Conservation (phyloP, 2,797 vertebrate genomes). For the Pseudomugil tenellus region DNA sequence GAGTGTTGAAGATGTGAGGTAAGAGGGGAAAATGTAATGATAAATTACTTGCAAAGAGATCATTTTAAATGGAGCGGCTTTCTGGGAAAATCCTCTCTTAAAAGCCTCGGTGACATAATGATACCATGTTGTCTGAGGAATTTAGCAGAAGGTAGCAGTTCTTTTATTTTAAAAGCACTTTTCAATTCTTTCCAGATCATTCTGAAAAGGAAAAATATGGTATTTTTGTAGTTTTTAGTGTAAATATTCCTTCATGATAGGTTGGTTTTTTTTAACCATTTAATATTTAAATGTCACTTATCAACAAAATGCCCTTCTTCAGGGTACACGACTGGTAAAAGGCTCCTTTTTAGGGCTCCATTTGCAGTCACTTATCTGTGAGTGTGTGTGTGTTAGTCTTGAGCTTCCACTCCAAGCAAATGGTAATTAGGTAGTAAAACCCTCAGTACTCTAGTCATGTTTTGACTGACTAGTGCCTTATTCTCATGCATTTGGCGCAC, state of each 20-base stretch:
- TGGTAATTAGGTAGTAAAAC: slow-evolving; percentile 72
- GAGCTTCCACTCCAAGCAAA: slow-evolving; percentile 43
- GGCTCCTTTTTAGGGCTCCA: slow-evolving; percentile 27
- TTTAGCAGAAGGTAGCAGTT: not conserved
- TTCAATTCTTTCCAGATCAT: not conserved
- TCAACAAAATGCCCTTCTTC: not conserved
- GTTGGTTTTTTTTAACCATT: not conserved
- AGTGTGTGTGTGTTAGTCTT: slow-evolving; percentile 47
- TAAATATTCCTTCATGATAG: not conserved
- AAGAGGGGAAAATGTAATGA: not conserved
- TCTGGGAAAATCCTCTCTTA: not conserved
- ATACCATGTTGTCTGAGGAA: not conserved
- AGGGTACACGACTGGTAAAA: slow-evolving; percentile 38
- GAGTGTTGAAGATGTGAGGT: not conserved
- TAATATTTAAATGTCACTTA: not conserved
- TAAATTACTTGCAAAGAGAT: not conserved
- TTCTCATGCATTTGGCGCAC: slow-evolving; percentile 63
- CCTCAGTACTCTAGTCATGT: slow-evolving; percentile 73
- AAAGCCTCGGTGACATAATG: not conserved
- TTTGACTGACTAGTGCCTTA: slow-evolving; percentile 73
- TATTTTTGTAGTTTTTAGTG: not conserved
- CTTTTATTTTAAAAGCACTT: not conserved
- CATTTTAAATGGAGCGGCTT: not conserved
- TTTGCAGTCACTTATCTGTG: slow-evolving; percentile 10
- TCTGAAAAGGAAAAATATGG: not conserved